Percentiles rank a stretch among this genome's conserved stretches.
phyloP scores from a whole-genome alignment of 2,797 vertebrate species.

The Sphenodon punctatus region DNA sequence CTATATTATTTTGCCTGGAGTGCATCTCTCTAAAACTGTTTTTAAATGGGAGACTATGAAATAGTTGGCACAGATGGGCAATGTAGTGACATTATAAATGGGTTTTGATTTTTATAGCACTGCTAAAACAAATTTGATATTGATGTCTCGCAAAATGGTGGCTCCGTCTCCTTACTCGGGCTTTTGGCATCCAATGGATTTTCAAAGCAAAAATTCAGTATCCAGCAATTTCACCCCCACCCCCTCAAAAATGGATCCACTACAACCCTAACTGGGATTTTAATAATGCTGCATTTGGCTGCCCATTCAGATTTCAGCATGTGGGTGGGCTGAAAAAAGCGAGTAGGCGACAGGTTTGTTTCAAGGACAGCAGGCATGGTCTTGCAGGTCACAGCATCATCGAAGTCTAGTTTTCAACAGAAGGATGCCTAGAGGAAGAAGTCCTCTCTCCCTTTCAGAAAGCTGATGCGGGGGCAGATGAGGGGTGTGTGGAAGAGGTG shows the following conservation, averaged over 20 bases:
- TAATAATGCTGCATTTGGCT: background rate
- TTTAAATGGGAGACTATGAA: background rate
- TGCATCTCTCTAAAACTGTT: background rate
- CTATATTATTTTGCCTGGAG: background rate
- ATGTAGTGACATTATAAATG: background rate
- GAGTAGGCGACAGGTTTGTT: background rate
- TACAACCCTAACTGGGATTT: background rate
- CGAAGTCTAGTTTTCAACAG: background rate
- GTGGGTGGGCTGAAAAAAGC: background rate
- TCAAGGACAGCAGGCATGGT: background rate
- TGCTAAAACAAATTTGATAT: background rate
- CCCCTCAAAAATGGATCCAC: background rate
- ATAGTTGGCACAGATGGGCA: background rate
- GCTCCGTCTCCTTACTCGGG: background rate
- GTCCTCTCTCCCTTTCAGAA: too few relatives aligned
- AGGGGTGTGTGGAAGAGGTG: too few relatives aligned
- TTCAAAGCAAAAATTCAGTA: background rate
- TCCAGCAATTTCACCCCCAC: background rate
- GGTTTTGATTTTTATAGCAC: background rate
- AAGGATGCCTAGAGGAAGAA: background rate
- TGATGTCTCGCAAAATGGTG: background rate
- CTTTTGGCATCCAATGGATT: background rate
- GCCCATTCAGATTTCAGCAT: background rate
- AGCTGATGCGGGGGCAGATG: too few relatives aligned
- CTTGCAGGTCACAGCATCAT: background rate